phyloP scores from a whole-genome alignment of 2,797 vertebrate species.

The Hyperoplus lanceolatus region DNA sequence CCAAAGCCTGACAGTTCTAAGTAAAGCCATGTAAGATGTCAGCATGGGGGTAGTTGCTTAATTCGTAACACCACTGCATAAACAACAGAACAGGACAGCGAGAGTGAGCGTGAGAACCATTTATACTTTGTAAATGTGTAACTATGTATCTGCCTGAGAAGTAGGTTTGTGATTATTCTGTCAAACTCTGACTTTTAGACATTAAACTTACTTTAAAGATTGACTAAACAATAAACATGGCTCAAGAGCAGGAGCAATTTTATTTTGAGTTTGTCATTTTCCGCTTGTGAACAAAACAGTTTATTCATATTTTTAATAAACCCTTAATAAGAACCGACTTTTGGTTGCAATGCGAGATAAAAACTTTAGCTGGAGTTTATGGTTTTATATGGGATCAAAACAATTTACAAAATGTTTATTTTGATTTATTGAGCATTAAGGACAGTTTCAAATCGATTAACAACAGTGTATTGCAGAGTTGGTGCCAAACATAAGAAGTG shows the following conservation, averaged over 20 bases:
- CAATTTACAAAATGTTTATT: not conserved
- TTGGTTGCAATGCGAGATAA: not conserved
- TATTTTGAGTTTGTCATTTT: not conserved
- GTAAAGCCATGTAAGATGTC: not conserved
- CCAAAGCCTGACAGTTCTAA: not conserved
- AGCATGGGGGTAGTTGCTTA: not conserved
- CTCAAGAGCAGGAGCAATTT: not conserved
- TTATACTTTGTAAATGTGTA: not conserved
- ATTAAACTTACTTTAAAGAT: too few relatives aligned
- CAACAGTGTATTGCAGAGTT: not conserved
- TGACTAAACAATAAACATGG: too few relatives aligned
- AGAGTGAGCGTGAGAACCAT: not conserved
- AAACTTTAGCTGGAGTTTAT: not conserved
- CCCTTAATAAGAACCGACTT: not conserved
- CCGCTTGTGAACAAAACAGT: not conserved
- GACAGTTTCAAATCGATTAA: not conserved
- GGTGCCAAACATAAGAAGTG: not conserved
- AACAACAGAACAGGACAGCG: not conserved
- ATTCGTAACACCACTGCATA: too few relatives aligned
- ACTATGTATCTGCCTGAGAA: not conserved
- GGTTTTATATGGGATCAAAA: not conserved
- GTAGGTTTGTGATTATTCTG: not conserved
- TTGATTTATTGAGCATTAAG: not conserved
- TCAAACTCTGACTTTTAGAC: not conserved
- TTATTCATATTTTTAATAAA: not conserved